Evolutionary conservation across 2,888 invertebrate genomes (phyloP).

Genomic region (Eumerus sabulonum): DNA sequence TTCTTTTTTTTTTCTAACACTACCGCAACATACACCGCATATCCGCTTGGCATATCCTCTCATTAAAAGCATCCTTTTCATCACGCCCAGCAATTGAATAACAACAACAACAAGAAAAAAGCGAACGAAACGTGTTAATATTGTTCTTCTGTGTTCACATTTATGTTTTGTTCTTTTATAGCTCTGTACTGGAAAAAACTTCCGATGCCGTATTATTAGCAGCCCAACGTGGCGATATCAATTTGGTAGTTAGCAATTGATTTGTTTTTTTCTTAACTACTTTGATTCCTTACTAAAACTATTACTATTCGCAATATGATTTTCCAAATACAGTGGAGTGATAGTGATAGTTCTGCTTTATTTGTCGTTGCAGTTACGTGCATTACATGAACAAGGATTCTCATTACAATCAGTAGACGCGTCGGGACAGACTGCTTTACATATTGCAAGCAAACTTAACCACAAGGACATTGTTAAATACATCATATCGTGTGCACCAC

Average conservation of each 20-base stretch:
- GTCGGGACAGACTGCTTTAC: constrained; percentile 93
- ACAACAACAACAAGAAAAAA: constrained; percentile 40
- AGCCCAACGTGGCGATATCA: constrained; percentile 90
- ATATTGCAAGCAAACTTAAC: constrained; percentile 92
- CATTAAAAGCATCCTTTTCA: too few relatives aligned
- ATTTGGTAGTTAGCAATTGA: constrained; percentile 81
- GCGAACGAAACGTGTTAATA: constrained; percentile 55
- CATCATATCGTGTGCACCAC: constrained; percentile 90
- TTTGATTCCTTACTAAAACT: neutral
- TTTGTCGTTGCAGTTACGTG: constrained; percentile 83
- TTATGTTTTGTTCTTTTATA: constrained; percentile 78
- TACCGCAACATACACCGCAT: too few relatives aligned
- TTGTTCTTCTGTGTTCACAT: constrained; percentile 53
- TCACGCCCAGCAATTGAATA: too few relatives aligned
- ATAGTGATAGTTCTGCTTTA: constrained; percentile 30
- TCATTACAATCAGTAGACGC: constrained; percentile 90
- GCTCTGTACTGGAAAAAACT: constrained; percentile 89
- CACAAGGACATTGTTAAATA: constrained; percentile 94
- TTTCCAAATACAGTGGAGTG: neutral
- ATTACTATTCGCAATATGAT: neutral
- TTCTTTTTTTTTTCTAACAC: too few relatives aligned
- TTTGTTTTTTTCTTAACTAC: constrained; percentile 28
- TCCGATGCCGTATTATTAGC: constrained; percentile 90
- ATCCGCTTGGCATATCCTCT: too few relatives aligned
- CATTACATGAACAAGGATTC: constrained; percentile 90